Evolutionary conservation across 2,113 vertebrate genomes (phyloP).

Genomic region (Collichthys lucidus): DNA sequence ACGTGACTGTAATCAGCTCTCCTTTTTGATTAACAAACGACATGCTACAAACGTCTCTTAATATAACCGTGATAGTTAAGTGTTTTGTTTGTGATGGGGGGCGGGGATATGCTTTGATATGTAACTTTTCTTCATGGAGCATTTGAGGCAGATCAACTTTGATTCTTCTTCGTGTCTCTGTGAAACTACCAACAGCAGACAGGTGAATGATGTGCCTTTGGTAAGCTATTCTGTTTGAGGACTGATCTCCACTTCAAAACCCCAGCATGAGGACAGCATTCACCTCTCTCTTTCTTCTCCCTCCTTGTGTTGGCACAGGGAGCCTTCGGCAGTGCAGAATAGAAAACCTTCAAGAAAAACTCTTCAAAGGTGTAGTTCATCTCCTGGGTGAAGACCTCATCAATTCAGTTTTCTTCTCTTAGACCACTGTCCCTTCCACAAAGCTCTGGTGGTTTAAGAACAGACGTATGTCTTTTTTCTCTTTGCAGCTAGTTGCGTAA

Average conservation of each 20-base stretch:
- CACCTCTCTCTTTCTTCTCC: conserved; percentile 61
- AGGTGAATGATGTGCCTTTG: conserved; percentile 72
- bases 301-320: conserved; percentile 37
- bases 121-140: conserved; percentile 23
- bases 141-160: conserved; percentile 54
- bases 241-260: conserved; percentile 77
- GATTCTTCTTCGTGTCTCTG: conserved; percentile 44
- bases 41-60: neutral
- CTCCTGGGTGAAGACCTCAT: conserved; percentile 46
- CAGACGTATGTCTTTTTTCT: conserved; percentile 33
- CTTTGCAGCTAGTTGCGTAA: conserved; percentile 67
- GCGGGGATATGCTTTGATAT: neutral
- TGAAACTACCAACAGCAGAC: conserved; percentile 61
- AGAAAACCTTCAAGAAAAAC: conserved; percentile 64
- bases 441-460: conserved; percentile 38
- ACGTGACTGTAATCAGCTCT: conserved; percentile 59
- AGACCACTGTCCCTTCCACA: conserved; percentile 49
- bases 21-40: conserved; percentile 46
- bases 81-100: neutral
- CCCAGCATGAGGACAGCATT: conserved; percentile 63
- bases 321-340: conserved; percentile 56
- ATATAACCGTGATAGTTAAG: conserved; percentile 10
- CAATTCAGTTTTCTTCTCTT: conserved; percentile 48
- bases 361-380: conserved; percentile 74
- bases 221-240: conserved; percentile 80